phyloP scores from a whole-genome alignment of 2,797 vertebrate species.

The Diceros bicornis region DNA sequence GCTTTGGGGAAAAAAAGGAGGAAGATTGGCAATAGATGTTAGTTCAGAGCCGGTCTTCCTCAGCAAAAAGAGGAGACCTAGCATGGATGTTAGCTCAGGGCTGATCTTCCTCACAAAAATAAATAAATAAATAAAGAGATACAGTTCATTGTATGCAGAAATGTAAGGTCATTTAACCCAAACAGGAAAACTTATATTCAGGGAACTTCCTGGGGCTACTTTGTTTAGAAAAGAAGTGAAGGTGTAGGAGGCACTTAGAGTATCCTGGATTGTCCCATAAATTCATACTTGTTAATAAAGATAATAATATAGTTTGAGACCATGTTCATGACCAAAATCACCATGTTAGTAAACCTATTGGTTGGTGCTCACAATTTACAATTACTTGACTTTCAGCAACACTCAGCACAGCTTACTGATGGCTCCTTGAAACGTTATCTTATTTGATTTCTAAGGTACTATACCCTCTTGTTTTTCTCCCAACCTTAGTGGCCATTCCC shows the following conservation, averaged over 20 bases:
- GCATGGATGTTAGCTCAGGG: too few species aligned
- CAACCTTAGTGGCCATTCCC: background rate
- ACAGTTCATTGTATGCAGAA: background rate
- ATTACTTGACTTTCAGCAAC: background rate
- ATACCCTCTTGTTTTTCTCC: background rate
- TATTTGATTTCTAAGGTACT: background rate
- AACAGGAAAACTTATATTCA: background rate
- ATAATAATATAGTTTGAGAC: background rate
- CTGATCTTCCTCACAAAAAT: too few species aligned
- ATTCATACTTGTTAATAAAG: constrained; percentile 15
- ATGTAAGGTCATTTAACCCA: background rate
- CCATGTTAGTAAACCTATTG: background rate
- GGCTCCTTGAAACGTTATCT: background rate
- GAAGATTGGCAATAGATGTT: too few species aligned
- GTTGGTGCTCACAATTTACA: background rate
- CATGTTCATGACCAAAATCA: background rate
- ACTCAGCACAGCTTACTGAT: background rate
- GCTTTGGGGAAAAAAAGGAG: too few species aligned
- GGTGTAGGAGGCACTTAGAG: background rate
- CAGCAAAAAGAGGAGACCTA: too few species aligned
- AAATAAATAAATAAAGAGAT: too few species aligned
- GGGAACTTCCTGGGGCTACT: background rate
- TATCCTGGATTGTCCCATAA: background rate
- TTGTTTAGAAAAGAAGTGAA: constrained; percentile 20
- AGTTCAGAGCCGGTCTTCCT: too few species aligned